Conservation (phyloP, 1,140 invertebrate genomes). For the Triops cancriformis region DNA sequence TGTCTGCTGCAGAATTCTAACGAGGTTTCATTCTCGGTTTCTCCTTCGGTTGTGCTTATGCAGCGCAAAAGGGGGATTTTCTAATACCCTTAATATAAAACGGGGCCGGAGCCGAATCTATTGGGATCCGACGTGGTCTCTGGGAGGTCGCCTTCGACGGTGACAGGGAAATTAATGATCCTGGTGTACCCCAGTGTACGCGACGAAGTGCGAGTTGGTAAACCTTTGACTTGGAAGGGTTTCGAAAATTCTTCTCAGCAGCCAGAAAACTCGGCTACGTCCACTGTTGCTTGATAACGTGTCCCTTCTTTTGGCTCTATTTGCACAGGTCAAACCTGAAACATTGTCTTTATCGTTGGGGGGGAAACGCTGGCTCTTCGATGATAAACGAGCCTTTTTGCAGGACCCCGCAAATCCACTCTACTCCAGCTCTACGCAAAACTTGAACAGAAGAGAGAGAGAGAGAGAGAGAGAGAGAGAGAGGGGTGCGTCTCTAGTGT, state of each 20-base stretch:
- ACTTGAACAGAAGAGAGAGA: not conserved
- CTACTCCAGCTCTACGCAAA: not conserved
- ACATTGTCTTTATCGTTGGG: not conserved
- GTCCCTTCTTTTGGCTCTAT: not conserved
- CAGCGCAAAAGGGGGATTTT: not conserved
- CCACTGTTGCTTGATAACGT: not conserved
- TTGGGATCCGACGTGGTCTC: not conserved
- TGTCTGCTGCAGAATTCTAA: not conserved
- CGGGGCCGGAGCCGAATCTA: not conserved
- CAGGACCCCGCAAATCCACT: not conserved
- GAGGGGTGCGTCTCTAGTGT: not conserved
- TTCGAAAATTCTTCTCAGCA: not conserved
- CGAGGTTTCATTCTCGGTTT: not conserved
- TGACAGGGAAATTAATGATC: conserved; percentile 7
- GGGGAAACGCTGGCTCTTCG: not conserved
- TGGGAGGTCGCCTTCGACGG: not conserved
- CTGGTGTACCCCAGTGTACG: not conserved
- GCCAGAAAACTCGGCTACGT: not conserved
- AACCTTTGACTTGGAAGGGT: no score
- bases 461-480: not conserved
- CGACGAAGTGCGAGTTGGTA: not conserved
- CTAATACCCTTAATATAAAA: not conserved
- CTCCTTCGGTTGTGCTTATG: not conserved
- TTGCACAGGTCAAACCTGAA: not conserved
- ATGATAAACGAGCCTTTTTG: conserved; percentile 14